Evolutionary conservation across 2,113 vertebrate genomes (phyloP), one percentile per base, ranked within the genome.

Genomic region (Chloropsis hardwickii): DNA sequence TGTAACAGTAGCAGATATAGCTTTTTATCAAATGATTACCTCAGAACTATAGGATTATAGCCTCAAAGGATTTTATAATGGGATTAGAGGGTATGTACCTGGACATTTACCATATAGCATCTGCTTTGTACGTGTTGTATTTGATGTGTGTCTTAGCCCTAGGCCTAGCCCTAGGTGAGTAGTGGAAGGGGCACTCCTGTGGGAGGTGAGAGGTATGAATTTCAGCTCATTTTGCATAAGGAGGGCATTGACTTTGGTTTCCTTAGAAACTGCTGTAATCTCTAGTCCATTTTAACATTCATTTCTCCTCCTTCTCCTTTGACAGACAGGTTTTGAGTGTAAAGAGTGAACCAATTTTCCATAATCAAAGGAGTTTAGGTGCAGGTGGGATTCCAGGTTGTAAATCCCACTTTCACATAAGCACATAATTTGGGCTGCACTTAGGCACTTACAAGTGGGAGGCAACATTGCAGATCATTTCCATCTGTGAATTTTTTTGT

Each of bases 251-350:
- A 40, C 53, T 88, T 53, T 42, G 29, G 92, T 95, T 96, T 94
- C 94, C 94, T 93, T 95, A 97, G 94, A 92, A 97, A 96, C 92
- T 66, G 33, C 25, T 70, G 16, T 86, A 88, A 90, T 90, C 67
- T 92, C 58, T 54, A 42, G 42, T 57, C 79, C 90, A 58, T 92
- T 96, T 96, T 92, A 94, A 77, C n/a, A 54, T 70, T 86, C 3
- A 0, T 80, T 72, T 82, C 73, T 92, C 79, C 79, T 88, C 86
- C 74, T 92, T 53, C 47, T 95, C 31, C 37, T 93, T 80, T 93
- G 82, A 93, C 76, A 92, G 90, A 57, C 66, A 88, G 29, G 35
- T 76, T 95, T 83, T 70, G 72, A 94, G 60, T 61, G 62, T 90
- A 93, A 91, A 93, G 42, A 86, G 31, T 54, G 66, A 93, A 88